These are phyloP conservation scores for Scomberomorus guttatus DNA, from an alignment of 2,797 vertebrate genomes.

Conservation along the genomic window DNA sequence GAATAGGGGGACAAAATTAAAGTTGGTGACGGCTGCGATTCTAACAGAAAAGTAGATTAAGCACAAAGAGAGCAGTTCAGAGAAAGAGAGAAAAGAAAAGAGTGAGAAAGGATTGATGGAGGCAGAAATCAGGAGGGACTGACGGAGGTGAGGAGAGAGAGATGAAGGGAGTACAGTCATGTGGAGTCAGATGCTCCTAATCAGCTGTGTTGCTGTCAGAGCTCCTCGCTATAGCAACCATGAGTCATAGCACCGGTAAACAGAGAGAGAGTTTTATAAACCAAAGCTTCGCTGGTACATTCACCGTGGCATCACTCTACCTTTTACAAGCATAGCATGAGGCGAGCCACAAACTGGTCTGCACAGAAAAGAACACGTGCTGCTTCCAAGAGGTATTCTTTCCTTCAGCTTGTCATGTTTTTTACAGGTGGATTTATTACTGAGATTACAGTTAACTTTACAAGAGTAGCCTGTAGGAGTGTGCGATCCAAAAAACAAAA, in stretches of 20 bases:
- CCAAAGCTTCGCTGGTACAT: constrained; percentile 33
- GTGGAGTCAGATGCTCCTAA: constrained; percentile 75
- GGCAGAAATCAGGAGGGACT: not conserved
- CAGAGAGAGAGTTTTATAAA: constrained; percentile 55
- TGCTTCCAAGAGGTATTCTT: not conserved
- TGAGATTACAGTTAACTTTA: constrained; percentile 3
- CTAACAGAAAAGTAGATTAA: not conserved
- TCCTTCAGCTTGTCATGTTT: not conserved
- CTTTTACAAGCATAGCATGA: constrained; percentile 32
- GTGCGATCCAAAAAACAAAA: not conserved
- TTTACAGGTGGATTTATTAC: constrained; percentile 18
- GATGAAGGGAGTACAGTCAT: constrained; percentile 57
- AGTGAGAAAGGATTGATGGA: not conserved
- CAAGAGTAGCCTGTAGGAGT: constrained; percentile 17
- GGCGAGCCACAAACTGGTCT: constrained; percentile 17
- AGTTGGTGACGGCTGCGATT: not conserved
- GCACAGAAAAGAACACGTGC: constrained; percentile 3
- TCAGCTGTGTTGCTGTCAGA: constrained; percentile 73
- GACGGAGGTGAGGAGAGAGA: constrained; percentile 9
- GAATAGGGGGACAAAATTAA: not conserved
- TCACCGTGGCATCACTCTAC: constrained; percentile 17
- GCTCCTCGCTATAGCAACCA: constrained; percentile 74
- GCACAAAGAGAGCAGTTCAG: not conserved
- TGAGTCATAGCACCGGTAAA: constrained; percentile 75
- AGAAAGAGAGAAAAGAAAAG: not conserved